Conservation (phyloP, 1,140 invertebrate genomes). For the Lethrus apterus region DNA sequence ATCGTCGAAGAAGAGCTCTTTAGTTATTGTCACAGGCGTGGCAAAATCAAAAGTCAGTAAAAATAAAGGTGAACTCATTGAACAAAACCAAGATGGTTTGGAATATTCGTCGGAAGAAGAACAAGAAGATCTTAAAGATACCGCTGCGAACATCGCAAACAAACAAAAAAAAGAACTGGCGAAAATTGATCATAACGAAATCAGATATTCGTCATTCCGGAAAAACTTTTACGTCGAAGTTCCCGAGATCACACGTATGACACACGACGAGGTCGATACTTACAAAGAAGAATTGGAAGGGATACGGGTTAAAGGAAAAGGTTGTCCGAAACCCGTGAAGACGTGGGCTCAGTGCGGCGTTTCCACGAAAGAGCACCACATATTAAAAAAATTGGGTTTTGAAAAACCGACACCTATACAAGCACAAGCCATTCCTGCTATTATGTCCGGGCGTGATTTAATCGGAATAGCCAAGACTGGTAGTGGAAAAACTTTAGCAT, state of each 20-base stretch:
- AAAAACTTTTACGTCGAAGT: constrained; percentile 96
- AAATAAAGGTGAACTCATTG: constrained; percentile 87
- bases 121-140: constrained; percentile 86
- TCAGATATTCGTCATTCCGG: constrained; percentile 82
- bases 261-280: constrained; percentile 75
- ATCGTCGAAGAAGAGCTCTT: constrained; percentile 45
- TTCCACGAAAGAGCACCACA: constrained; percentile 91
- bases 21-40: constrained; percentile 82
- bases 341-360: constrained; percentile 99
- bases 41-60: constrained; percentile 74
- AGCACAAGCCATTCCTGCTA: constrained; percentile 95
- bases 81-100: constrained; percentile 93
- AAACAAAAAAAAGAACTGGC: constrained; percentile 85
- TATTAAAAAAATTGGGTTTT: constrained; percentile 86
- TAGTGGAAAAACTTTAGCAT: constrained; percentile 97
- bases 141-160: constrained; percentile 79
- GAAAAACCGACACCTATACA: constrained; percentile 99
- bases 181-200: constrained; percentile 78
- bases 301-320: constrained; percentile 72
- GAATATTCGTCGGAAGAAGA: constrained; percentile 98
- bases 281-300: constrained; percentile 82
- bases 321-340: constrained; percentile 43
- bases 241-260: constrained; percentile 79
- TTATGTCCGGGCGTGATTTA: constrained; percentile 94
- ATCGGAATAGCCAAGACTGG: constrained; percentile 99